Conservation (phyloP, 2,113 vertebrate genomes). For the Anolis carolinensis region DNA sequence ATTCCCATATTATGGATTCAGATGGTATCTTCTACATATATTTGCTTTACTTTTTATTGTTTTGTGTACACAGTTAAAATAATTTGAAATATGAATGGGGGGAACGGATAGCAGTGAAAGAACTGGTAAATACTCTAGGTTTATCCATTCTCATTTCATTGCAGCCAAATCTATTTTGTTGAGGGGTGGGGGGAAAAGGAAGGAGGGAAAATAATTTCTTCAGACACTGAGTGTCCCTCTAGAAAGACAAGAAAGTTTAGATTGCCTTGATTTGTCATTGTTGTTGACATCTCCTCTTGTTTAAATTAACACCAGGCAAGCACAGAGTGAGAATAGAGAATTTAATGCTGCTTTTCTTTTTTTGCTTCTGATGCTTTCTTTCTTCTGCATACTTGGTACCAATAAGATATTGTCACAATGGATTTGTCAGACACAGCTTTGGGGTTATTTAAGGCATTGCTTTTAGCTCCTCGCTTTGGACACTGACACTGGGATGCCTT, state of each 20-base stretch:
- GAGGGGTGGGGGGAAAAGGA: no score
- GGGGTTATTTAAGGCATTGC: neutral
- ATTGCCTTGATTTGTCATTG: neutral
- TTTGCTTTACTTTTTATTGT: constrained; percentile 8
- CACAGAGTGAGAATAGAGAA: neutral
- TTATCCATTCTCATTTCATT: neutral
- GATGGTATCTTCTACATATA: constrained; percentile 1
- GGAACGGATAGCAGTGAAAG: neutral
- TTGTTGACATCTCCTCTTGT: neutral
- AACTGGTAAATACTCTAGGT: neutral
- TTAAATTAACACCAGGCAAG: neutral
- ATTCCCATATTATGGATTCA: constrained; percentile 38
- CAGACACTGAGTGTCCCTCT: neutral
- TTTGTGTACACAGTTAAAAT: constrained; percentile 10
- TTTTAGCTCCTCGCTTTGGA: neutral
- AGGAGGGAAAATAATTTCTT: neutral
- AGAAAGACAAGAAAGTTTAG: neutral
- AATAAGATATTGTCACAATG: neutral
- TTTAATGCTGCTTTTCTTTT: neutral
- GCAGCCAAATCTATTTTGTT: neutral
- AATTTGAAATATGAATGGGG: neutral
- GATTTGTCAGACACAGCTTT: neutral
- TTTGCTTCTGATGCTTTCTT: neutral
- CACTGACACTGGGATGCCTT: neutral
- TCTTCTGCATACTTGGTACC: neutral